Evolutionary conservation across 2,888 invertebrate species (phyloP).

Genomic region (Antheraea yamamai): DNA sequence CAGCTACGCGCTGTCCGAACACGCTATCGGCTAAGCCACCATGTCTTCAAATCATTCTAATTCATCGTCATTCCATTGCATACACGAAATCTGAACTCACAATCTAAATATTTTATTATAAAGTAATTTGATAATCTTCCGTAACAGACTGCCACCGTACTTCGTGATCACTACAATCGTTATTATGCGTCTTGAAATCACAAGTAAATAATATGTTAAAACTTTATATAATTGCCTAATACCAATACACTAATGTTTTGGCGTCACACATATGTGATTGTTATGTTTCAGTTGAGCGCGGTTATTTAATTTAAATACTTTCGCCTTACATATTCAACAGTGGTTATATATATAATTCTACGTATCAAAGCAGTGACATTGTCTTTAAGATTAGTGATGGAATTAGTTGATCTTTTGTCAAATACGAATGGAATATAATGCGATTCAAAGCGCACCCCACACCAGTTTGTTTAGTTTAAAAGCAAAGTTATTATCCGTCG

Average conservation of each 20-base stretch:
- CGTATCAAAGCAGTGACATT: neutral
- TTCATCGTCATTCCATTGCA: too few relatives aligned
- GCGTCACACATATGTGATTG: neutral
- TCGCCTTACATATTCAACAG: neutral
- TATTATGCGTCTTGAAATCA: neutral
- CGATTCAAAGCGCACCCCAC: slow-evolving; percentile 23
- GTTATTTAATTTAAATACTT: neutral
- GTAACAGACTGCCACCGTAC: too few relatives aligned
- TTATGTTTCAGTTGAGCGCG: neutral
- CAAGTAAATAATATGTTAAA: neutral
- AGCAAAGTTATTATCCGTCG: slow-evolving; percentile 33
- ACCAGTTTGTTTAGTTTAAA: slow-evolving; percentile 32
- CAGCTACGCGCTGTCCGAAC: too few relatives aligned
- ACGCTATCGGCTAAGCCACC: too few relatives aligned
- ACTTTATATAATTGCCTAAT: neutral
- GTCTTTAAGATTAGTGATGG: slow-evolving; percentile 4
- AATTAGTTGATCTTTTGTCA: slow-evolving; percentile 16
- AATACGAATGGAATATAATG: slow-evolving; percentile 6
- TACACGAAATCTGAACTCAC: neutral
- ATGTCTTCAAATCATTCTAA: too few relatives aligned
- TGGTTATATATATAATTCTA: neutral
- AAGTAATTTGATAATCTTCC: too few relatives aligned
- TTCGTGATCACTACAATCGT: neutral
- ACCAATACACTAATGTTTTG: neutral
- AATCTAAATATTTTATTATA: neutral